A percentile compares a stretch with the other conserved stretches of the same genome.
These are phyloP conservation scores for Chrysodeixis includens DNA, from an alignment of 2,888 invertebrate genomes.

Conservation along the genomic window DNA sequence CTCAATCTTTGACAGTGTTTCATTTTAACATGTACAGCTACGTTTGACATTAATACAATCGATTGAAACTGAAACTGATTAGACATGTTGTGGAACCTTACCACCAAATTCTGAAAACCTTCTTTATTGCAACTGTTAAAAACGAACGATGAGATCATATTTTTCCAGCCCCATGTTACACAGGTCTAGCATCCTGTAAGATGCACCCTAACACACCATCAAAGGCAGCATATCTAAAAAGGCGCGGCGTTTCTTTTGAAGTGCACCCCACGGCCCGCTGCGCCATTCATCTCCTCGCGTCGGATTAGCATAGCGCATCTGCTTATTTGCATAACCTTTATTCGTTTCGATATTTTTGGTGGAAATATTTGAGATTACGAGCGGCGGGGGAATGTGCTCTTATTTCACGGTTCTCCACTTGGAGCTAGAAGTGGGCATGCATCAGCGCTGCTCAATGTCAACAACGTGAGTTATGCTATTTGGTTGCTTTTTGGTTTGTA, in stretches of 20 bases:
- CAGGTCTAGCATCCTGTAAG: conserved; percentile 37
- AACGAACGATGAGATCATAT: neutral
- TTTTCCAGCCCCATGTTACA: neutral
- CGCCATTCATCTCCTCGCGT: conserved; percentile 58
- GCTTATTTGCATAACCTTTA: conserved; percentile 60
- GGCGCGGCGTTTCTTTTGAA: conserved; percentile 51
- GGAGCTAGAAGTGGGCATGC: conserved; percentile 25
- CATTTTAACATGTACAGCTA: no score
- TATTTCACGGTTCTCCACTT: conserved; percentile 49
- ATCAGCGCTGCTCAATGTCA: conserved; percentile 24
- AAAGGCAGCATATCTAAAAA: conserved; percentile 44
- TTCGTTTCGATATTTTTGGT: conserved; percentile 54
- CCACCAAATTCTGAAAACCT: no score
- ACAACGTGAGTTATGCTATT: conserved; percentile 22
- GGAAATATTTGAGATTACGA: conserved; percentile 51
- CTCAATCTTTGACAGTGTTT: no score
- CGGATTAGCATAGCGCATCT: conserved; percentile 63
- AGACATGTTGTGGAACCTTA: no score
- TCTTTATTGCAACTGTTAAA: neutral
- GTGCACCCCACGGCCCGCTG: conserved; percentile 46
- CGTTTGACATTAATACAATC: no score
- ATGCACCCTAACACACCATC: conserved; percentile 15
- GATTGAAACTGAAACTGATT: no score
- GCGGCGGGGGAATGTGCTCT: conserved; percentile 33
- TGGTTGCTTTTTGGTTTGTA: conserved; percentile 21